Base-by-base conservation (phyloP, 1,140 invertebrate genomes). In the Hirudo medicinalis region DNA sequence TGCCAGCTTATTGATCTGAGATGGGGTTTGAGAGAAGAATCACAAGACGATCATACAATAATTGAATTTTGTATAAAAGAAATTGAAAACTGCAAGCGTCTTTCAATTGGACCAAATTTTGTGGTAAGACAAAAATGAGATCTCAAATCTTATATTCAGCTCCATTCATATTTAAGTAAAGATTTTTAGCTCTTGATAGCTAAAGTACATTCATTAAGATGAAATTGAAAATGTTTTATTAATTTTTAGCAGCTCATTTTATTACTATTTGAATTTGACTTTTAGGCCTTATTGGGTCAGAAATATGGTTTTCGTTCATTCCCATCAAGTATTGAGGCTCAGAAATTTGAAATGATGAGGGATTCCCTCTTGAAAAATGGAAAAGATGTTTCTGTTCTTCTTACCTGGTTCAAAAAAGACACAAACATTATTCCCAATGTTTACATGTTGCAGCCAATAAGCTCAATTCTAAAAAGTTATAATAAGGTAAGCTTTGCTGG, bases 321-420 rank as follows among this genome's bases (percentile, higher is more conserved):
- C 92, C 92, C 13, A 93, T 92, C 0, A 91, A 93, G 77, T 36
- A 92, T 97, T 55, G 79, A 94, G 0, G 91, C 69, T 60, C 67
- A 22, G 0, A 94, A 98, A 78, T 85, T 97, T 67, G 89, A 90
- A 74, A 84, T 92, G 84, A 83, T 99, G n/a, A 85, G 90, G 55
- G 88, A 91, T 54, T 90, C 91, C 74, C 81, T 94, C 15, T 86
- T 87, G 0, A 80, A 87, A 83, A 79, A 89, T 25, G 72, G 74
- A 17, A 88, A 88, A 22, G 93, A 97, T 76, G 87, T 90, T 0
- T 87, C 86, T 9, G 82, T 94, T 5, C 83, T 98, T 54, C 92
- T 96, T 78, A 89, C 87, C 11, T 98, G 95, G 95, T 98, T 97
- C 81, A 89, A 92, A 78, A 92, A 94, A 80, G 95, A 99, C 78